These are phyloP conservation scores for Sander vitreus DNA, from an alignment of 2,113 vertebrate genomes.

Conservation along the genomic window DNA sequence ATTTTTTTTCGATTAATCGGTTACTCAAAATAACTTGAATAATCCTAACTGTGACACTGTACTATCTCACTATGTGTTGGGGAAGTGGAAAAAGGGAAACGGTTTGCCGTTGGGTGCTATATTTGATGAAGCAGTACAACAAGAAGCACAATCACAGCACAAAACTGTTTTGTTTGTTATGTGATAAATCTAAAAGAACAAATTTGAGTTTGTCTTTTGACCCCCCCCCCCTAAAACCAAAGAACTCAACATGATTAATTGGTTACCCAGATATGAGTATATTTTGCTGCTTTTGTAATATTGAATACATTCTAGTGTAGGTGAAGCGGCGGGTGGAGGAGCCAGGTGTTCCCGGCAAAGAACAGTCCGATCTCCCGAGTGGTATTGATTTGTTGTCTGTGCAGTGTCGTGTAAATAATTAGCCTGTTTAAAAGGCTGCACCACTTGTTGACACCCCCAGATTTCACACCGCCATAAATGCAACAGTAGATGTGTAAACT, in stretches of 20 bases:
- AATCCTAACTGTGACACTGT: neutral
- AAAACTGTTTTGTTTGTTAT: neutral
- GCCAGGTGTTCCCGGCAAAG: neutral
- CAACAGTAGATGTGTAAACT: neutral
- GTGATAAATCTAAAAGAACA: neutral
- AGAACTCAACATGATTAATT: neutral
- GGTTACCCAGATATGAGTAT: neutral
- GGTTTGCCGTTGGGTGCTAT: neutral
- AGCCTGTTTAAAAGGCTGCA: neutral
- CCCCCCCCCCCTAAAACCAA: neutral
- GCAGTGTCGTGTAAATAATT: constrained; percentile 32
- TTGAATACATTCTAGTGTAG: neutral
- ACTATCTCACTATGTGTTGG: neutral
- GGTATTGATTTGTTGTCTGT: constrained; percentile 54
- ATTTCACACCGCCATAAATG: neutral
- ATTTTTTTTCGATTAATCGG: neutral
- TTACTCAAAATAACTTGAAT: neutral
- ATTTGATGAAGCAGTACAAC: neutral
- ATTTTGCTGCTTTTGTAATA: neutral
- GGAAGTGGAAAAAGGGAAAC: neutral
- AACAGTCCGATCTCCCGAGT: neutral
- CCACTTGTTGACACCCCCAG: neutral
- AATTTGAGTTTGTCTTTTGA: neutral
- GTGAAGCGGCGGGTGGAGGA: neutral
- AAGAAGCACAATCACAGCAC: neutral